Conservation (phyloP, 1,140 invertebrate genomes). For the Hydropsyche tenuis region DNA sequence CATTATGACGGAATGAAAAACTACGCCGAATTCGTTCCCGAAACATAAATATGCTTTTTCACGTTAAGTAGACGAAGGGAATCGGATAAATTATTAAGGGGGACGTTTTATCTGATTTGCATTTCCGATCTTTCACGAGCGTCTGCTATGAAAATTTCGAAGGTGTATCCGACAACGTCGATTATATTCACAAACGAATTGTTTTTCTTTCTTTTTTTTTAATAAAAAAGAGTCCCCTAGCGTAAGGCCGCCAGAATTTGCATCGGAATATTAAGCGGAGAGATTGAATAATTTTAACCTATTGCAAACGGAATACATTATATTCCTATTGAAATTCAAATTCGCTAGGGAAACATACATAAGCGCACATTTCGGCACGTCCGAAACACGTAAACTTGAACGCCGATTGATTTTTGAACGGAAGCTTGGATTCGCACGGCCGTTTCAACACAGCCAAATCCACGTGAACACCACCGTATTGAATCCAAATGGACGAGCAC, state of each 20-base stretch:
- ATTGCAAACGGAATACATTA: slow-evolving; percentile 15
- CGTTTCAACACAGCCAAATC: too few relatives aligned
- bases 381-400: not conserved
- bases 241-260: not conserved
- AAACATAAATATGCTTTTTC: too few relatives aligned
- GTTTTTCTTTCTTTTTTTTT: slow-evolving; percentile 4
- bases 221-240: too few relatives aligned
- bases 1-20: not conserved
- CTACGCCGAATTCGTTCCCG: not conserved
- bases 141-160: not conserved
- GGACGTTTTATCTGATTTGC: too few relatives aligned
- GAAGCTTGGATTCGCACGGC: too few relatives aligned
- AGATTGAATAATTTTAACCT: slow-evolving; percentile 28
- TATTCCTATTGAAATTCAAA: slow-evolving; percentile 22
- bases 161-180: not conserved
- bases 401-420: slow-evolving; percentile 10
- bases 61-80: too few relatives aligned
- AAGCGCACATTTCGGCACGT: too few relatives aligned
- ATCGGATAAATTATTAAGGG: too few relatives aligned
- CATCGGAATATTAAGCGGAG: slow-evolving; percentile 19
- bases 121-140: too few relatives aligned
- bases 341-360: not conserved
- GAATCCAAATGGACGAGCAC: too few relatives aligned
- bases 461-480: too few relatives aligned
- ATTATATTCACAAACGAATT: slow-evolving; percentile 16